phyloP scores from a whole-genome alignment of 1,140 invertebrate species.

The Drosophila ogumai region DNA sequence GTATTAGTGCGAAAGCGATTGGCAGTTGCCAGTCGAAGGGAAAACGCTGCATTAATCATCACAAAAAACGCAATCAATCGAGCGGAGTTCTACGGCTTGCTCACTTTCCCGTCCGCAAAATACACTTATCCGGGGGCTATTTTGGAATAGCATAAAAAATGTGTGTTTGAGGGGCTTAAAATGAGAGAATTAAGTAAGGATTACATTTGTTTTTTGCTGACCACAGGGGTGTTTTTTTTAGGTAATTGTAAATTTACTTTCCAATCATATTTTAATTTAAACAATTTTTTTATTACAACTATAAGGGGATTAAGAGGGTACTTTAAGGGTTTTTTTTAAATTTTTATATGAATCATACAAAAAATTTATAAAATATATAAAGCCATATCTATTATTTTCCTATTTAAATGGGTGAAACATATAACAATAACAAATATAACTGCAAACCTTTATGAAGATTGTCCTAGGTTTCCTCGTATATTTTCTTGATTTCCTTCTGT shows the following conservation, averaged over 20 bases:
- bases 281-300: not conserved
- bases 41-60: constrained; percentile 60
- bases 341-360: not conserved
- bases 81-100: constrained; percentile 40
- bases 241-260: not conserved
- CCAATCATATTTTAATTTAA: not conserved
- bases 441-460: not conserved
- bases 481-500: constrained; percentile 1
- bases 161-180: not conserved
- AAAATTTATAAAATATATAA: not conserved
- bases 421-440: too few species aligned
- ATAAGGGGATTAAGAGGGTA: constrained; percentile 9
- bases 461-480: not conserved
- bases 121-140: constrained; percentile 26
- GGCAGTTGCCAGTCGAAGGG: constrained; percentile 17
- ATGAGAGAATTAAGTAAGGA: not conserved
- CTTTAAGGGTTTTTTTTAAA: not conserved
- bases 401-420: not conserved
- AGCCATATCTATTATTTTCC: not conserved
- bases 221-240: not conserved
- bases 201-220: constrained; percentile 7
- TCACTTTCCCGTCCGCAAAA: constrained; percentile 8
- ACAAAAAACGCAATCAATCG: constrained; percentile 77
- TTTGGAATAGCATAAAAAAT: constrained; percentile 13
- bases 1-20: constrained; percentile 60